phyloP scores from a whole-genome alignment of 2,113 vertebrate genomes.

The Melospiza melodia region DNA sequence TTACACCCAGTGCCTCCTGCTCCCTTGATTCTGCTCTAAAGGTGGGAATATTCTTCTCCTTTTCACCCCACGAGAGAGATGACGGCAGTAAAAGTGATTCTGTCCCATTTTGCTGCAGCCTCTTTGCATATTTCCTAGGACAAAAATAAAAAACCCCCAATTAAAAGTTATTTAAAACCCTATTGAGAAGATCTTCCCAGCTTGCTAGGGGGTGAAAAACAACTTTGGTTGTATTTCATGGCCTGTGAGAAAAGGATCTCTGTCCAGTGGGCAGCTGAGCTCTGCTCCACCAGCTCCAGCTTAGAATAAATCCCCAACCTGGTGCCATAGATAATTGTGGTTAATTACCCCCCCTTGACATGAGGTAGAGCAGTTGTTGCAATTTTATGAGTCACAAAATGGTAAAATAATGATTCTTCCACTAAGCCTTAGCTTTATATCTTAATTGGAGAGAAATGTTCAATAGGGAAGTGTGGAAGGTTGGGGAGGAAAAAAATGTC shows the following conservation, averaged over 20 bases:
- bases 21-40: rapidly evolving
- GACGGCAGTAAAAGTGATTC: not conserved
- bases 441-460: not conserved
- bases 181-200: not conserved
- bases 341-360: constrained; percentile 15
- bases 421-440: not conserved
- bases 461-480: rapidly evolving
- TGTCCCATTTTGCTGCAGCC: not conserved
- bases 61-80: rapidly evolving
- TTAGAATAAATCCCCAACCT: constrained; percentile 15
- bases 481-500: not conserved
- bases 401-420: not conserved
- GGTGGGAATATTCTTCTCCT: not conserved
- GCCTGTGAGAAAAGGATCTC: not conserved
- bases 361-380: not conserved
- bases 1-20: not conserved
- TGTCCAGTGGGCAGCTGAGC: not conserved
- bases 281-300: not conserved
- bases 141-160: not conserved
- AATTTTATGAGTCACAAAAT: constrained; percentile 30
- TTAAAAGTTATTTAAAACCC: constrained; percentile 14
- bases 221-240: not conserved
- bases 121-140: not conserved
- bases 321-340: not conserved
- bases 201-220: not conserved